Evolutionary conservation across 1,140 invertebrate species (phyloP), one percentile per base, ranked within the genome.

Genomic region (Drosophila funebris): DNA sequence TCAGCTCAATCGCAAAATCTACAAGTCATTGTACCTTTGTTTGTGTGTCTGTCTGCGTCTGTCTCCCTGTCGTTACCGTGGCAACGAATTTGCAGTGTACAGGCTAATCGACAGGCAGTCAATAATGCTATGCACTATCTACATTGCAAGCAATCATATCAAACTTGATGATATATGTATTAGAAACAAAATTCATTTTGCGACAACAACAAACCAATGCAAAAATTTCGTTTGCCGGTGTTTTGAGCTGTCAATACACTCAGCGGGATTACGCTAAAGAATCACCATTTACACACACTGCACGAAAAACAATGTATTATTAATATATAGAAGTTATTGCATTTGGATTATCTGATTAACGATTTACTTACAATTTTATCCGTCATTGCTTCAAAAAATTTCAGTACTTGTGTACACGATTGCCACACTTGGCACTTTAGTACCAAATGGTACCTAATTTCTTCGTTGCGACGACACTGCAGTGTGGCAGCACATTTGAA

Each of bases 341-440:
- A 44, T n/a, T 36, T 29, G n/a, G 31, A 37, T 3, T 33, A 29
- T 37, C 44, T 66, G 73, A 60, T 70, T 29, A 70, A 69, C 31
- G 67, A 76, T 74, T 71, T 81, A 81, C 81, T 84, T 84, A 84
- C 81, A 84, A 84, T 84, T 84, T 85, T 87, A 68, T 84, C 81
- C 54, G 79, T 52, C 79, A 74, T 82, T 73, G 73, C 69, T 58
- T 50, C 44, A 58, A 70, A 63, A 72, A 67, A 57, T 72, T 52
- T 11, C 52, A 57, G 52, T 33, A 62, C 36, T 62, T 69, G 46
- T 61, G 33, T 61, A 61, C 22, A 22, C 22, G 4, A 1, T 2
- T 4, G 4, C 22, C 22, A 22, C 22, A 22, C 2, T 22, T 22
- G 22, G 1, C 22, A 22, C 1, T 4, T 22, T 22, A 2, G 22